These are phyloP conservation scores for Apostichopus californicus DNA, from an alignment of 35 echinoderm and acorn worm genomes.

Conservation along the genomic window DNA sequence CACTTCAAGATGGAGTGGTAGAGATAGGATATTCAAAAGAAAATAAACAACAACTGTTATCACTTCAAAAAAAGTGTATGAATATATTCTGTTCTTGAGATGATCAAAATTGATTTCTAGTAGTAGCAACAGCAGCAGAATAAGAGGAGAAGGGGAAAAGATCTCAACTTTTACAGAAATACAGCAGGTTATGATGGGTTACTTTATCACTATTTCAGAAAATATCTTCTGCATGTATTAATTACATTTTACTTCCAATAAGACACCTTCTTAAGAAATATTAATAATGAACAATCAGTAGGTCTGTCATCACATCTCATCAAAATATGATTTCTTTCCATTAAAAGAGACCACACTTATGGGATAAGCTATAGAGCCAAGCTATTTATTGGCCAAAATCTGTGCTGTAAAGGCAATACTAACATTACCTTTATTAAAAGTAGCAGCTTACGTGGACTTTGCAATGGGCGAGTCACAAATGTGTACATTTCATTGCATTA, in stretches of 20 bases:
- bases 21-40: not conserved
- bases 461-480: too few relatives aligned
- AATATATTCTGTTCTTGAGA: not conserved
- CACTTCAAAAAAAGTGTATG: conserved; percentile 1
- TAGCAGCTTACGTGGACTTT: not conserved
- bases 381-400: conserved; percentile 14
- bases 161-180: not conserved
- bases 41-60: not conserved
- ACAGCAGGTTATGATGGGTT: not conserved
- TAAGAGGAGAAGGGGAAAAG: not conserved
- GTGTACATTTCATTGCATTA: too few relatives aligned
- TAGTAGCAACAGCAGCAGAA: not conserved
- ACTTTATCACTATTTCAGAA: too few relatives aligned
- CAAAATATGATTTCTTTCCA: too few relatives aligned
- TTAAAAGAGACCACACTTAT: too few relatives aligned
- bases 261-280: too few relatives aligned
- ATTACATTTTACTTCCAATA: too few relatives aligned
- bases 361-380: not conserved
- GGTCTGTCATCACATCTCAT: too few relatives aligned
- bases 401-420: conserved; percentile 13
- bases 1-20: too few relatives aligned
- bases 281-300: too few relatives aligned
- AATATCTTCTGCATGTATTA: too few relatives aligned
- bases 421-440: conserved; percentile 8
- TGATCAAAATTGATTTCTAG: not conserved